phyloP scores from a whole-genome alignment of 2,888 invertebrate species.

The Sphecodes monilicornis region DNA sequence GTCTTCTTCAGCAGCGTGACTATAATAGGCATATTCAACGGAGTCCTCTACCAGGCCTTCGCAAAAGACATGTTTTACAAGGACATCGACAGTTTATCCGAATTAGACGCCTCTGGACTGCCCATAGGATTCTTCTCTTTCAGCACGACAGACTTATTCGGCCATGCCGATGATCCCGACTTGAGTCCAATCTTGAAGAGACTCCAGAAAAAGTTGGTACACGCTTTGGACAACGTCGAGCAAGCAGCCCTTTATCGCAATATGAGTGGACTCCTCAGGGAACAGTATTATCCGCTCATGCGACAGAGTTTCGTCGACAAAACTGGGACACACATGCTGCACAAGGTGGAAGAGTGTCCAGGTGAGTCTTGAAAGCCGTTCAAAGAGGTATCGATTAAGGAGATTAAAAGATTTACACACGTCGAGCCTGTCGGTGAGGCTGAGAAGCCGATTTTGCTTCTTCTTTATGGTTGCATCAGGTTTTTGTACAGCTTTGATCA shows the following conservation, averaged over 20 bases:
- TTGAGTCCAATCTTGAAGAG: not conserved
- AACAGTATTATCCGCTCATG: not conserved
- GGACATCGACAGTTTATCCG: not conserved
- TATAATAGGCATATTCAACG: not conserved
- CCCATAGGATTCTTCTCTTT: not conserved
- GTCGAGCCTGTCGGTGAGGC: not conserved
- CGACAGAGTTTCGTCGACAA: not conserved
- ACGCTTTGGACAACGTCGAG: slow-evolving; percentile 42
- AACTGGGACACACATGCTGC: not conserved
- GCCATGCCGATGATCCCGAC: not conserved
- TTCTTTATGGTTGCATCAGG: not conserved
- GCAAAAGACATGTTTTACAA: not conserved
- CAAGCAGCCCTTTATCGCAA: slow-evolving; percentile 69
- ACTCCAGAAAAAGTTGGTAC: slow-evolving; percentile 25
- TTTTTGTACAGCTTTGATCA: not conserved
- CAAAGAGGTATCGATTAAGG: not conserved
- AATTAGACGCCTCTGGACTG: not conserved
- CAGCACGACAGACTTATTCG: not conserved
- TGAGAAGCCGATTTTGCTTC: not conserved
- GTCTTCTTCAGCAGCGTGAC: not conserved
- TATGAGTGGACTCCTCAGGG: slow-evolving; percentile 35
- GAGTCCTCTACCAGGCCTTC: not conserved
- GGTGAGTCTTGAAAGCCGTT: not conserved
- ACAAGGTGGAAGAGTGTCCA: not conserved
- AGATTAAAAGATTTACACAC: not conserved